A percentile compares a stretch with the other conserved stretches of the same genome.
Conservation (phyloP, 2,888 invertebrate species). For the Tipula confusa region DNA sequence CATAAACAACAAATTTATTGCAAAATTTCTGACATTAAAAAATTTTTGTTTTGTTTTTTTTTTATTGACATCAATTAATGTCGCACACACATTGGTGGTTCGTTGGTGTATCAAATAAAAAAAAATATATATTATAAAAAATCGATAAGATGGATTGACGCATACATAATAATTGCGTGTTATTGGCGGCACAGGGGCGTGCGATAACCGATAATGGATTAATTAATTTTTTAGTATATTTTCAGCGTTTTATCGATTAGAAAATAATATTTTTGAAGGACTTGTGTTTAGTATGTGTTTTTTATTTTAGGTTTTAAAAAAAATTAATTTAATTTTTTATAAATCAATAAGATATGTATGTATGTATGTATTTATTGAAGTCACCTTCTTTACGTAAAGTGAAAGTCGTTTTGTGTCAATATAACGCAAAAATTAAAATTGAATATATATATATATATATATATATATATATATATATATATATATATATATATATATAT, state of each 20-base stretch:
- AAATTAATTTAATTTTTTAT: background rate
- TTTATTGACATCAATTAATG: background rate
- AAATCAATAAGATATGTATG: background rate
- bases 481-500: too few species aligned
- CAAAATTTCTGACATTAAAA: background rate
- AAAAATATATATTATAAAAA: background rate
- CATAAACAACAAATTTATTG: background rate
- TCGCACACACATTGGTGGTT: background rate
- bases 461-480: too few species aligned
- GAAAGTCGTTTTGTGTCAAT: background rate
- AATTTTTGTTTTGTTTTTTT: too few species aligned
- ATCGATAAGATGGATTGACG: background rate
- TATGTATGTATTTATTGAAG: background rate
- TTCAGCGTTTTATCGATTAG: background rate
- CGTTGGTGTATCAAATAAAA: background rate
- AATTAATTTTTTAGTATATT: background rate
- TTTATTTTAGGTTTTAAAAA: background rate
- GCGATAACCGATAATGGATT: background rate
- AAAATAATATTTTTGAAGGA: background rate
- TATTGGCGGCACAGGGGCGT: background rate
- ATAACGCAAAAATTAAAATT: background rate
- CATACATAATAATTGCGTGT: background rate
- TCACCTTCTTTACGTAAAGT: background rate
- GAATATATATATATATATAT: too few species aligned
- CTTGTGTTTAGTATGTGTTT: background rate